phyloP scores from a whole-genome alignment of 2,888 invertebrate genomes.

The Microplitis deprimator region DNA sequence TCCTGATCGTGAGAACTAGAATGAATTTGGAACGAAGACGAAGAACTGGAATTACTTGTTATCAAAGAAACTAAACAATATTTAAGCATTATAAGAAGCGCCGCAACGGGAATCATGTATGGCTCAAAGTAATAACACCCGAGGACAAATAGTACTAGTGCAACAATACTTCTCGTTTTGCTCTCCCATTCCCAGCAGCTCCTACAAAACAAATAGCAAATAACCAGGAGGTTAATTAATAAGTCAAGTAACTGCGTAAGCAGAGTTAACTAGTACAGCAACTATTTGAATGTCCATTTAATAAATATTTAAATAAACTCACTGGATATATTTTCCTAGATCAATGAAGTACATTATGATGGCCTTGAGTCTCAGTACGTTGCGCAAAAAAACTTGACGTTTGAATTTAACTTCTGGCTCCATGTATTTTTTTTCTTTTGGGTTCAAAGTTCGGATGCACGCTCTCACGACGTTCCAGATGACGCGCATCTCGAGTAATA shows the following conservation, averaged over 20 bases:
- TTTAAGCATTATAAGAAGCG: slow-evolving; percentile 86
- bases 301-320: slow-evolving; percentile 66
- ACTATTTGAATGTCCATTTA: slow-evolving; percentile 27
- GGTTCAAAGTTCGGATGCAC: slow-evolving; percentile 93
- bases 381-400: slow-evolving; percentile 92
- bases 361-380: slow-evolving; percentile 92
- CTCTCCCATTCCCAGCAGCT: slow-evolving; percentile 99
- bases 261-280: slow-evolving; percentile 9
- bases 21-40: slow-evolving; percentile 56
- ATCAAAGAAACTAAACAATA: slow-evolving; percentile 75
- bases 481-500: slow-evolving; percentile 91
- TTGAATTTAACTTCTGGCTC: slow-evolving; percentile 96
- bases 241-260: not conserved
- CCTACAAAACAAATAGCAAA: slow-evolving; percentile 72
- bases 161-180: slow-evolving; percentile 85
- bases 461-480: slow-evolving; percentile 95
- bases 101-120: slow-evolving; percentile 91
- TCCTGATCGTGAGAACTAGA: slow-evolving; percentile 55
- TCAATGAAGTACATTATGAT: slow-evolving; percentile 92
- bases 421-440: slow-evolving; percentile 95
- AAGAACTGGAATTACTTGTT: slow-evolving; percentile 61
- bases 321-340: slow-evolving; percentile 92
- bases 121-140: slow-evolving; percentile 95
- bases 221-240: not conserved
- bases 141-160: slow-evolving; percentile 88